Evolutionary conservation across 2,113 vertebrate genomes (phyloP), one percentile per base, ranked within the genome.

Genomic region (Gobio gobio): DNA sequence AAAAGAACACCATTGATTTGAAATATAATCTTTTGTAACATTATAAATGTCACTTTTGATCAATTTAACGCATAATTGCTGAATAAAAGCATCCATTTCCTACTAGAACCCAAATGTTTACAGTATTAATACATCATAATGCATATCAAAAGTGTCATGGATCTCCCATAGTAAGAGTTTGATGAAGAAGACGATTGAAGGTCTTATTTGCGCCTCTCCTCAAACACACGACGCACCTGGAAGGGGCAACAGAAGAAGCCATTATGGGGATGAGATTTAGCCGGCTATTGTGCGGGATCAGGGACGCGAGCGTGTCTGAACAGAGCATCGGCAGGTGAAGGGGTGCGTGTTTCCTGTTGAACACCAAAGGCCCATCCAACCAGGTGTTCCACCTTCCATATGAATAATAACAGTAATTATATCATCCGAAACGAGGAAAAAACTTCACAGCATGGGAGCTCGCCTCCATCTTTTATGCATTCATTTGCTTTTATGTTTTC

Each of bases 341-440:
- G 13, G 40, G 58, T 51, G 70, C 40, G 29, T 16, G 59, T 77
- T 84, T 86, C 78, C 82, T 86, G 33, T 26, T 43, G 49, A 40
- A 83, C 72, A 87, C 75, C 77, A 82, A 79, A 78, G 26, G 63
- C 43, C 36, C 49, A 78, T 80, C 83, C 33, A 85, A 80, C 90
- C 90, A 90, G 89, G 90, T 91, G 89, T 90, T 88, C 81, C 20
- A 16, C 59, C 84, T 51, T 66, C 61, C 68, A 63, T 49, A 45
- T 8, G 63, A 85, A 87, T 88, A 89, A 90, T 89, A 89, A 90
- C 86, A 90, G 87, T 88, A 88, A 88, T 90, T 89, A 91, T 58
- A 83, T 79, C 68, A 78, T 40, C 66, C 66, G 20, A 70, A 40
- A 70, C 66, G 3, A 70, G 64, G 64, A 22, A 20, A 10, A 40